phyloP scores from a whole-genome alignment of 2,888 invertebrate species.

The Cenopis cana region DNA sequence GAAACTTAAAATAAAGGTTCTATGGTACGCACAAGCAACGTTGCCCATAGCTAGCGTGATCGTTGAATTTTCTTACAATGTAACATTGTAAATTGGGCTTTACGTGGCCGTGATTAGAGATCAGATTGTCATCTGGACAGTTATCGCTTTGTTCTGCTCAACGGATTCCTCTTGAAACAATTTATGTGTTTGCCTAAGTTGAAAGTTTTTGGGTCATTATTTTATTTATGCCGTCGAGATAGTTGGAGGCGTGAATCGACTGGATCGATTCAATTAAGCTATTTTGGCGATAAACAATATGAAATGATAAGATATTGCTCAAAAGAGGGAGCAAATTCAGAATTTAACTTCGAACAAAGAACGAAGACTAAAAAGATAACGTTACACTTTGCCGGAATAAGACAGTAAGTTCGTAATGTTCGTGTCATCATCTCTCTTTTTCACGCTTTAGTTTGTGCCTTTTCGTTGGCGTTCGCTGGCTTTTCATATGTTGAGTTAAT shows the following conservation, averaged over 20 bases:
- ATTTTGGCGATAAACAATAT: conserved; percentile 6
- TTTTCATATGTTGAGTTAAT: too few relatives aligned
- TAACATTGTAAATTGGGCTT: conserved; percentile 33
- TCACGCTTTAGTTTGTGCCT: too few relatives aligned
- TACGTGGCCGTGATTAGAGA: conserved; percentile 44
- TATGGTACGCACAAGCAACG: not conserved
- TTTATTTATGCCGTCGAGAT: conserved; percentile 53
- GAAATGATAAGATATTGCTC: not conserved
- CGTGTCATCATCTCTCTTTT: too few relatives aligned
- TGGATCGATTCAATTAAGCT: conserved; percentile 39
- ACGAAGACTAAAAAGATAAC: too few relatives aligned
- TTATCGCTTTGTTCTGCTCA: conserved; percentile 59
- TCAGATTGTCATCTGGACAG: conserved; percentile 49
- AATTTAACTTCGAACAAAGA: too few relatives aligned
- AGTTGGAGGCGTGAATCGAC: conserved; percentile 40
- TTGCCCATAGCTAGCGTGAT: conserved; percentile 39
- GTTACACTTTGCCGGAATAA: too few relatives aligned
- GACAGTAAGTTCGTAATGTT: too few relatives aligned
- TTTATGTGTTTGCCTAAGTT: conserved; percentile 76
- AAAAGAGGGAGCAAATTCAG: too few relatives aligned
- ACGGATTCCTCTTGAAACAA: conserved; percentile 70
- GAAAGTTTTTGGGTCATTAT: conserved; percentile 70
- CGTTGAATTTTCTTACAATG: conserved; percentile 32
- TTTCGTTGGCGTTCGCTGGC: too few relatives aligned
- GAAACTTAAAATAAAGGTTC: not conserved